Percentiles rank a stretch among this genome's conserved stretches.
These are phyloP conservation scores for Dynastes maya DNA, from an alignment of 2,888 invertebrate species.

Conservation along the genomic window DNA sequence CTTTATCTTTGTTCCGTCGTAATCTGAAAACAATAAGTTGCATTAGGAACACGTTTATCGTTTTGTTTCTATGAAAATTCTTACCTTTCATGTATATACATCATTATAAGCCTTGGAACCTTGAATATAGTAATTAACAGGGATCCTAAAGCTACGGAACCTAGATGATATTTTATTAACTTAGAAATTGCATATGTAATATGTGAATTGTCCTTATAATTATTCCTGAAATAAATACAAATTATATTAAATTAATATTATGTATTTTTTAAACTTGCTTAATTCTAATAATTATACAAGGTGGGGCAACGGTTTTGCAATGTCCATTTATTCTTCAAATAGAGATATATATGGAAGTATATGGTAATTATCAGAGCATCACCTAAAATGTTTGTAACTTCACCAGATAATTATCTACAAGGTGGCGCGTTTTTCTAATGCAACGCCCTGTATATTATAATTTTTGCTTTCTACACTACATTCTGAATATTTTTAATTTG, in stretches of 20 bases:
- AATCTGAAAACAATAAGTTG: slow-evolving; percentile 71
- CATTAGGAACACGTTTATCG: slow-evolving; percentile 3
- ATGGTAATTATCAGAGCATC: no score
- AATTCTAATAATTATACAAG: no score
- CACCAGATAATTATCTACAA: no score
- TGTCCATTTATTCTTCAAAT: no score
- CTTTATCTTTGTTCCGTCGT: slow-evolving; percentile 79
- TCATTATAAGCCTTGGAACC: slow-evolving; percentile 89
- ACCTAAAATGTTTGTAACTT: no score
- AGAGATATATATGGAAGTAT: no score
- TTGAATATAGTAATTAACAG: slow-evolving; percentile 94
- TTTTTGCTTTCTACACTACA: no score
- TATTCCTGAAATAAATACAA: slow-evolving; percentile 73
- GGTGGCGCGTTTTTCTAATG: no score
- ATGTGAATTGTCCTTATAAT: slow-evolving; percentile 78
- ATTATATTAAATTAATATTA: not conserved
- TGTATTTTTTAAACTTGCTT: no score
- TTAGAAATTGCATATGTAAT: slow-evolving; percentile 83
- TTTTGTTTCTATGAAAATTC: slow-evolving; percentile 62
- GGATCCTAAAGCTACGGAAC: slow-evolving; percentile 96
- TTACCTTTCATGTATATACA: slow-evolving; percentile 92
- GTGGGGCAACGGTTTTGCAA: no score
- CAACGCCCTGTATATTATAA: no score
- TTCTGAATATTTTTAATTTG: no score
- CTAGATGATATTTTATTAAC: slow-evolving; percentile 90